Evolutionary conservation across 1,140 invertebrate species (phyloP), one percentile per base, ranked within the genome.

Genomic region (Eufriesea mexicana): DNA sequence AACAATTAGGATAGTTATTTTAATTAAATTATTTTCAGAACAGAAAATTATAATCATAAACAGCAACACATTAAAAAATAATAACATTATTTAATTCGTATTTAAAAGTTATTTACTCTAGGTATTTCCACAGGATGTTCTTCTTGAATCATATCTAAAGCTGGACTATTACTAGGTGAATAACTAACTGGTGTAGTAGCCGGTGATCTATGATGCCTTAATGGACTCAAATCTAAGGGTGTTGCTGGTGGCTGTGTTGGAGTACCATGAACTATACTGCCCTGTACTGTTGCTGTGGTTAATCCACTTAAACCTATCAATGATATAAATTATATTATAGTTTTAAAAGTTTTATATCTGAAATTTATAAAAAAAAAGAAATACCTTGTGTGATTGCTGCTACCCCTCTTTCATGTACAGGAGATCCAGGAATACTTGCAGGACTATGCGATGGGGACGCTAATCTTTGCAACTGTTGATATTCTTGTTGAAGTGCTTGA

Each of bases 91-190:
- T 64, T 55, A 35, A 51, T 16, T 16, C 10, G 16, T 54, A 54
- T 54, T 51, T 20, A 7, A 66, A 28, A 47, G 10, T 61, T 80
- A 88, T 90, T 91, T 92, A 94, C 94, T 89, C 93, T 93, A 62
- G 93, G 91, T 81, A 95, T 94, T 80, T 95, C 95, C 47, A 95
- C 93, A 79, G 95, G 96, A 91, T 94, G 94, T 93, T 98, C 97
- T 91, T 98, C 98, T 91, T 97, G 97, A 66, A 98, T 98, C 96
- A 98, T 98, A 88, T 97, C 97, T 66, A 98, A 94, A 85, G 97
- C 96, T 74, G 96, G 95, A 89, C 96, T 95, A 75, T 94, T 94
- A 86, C 94, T 94, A 61, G 94, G 94, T 20, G 94, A 95, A 86
- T 94, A 94, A 90, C 93, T 94, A 12, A 94, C 93, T 57, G 94